Percentiles rank a stretch among this genome's conserved stretches.
Conservation (phyloP, 2,888 invertebrate species). For the Lochmaea crataegi region DNA sequence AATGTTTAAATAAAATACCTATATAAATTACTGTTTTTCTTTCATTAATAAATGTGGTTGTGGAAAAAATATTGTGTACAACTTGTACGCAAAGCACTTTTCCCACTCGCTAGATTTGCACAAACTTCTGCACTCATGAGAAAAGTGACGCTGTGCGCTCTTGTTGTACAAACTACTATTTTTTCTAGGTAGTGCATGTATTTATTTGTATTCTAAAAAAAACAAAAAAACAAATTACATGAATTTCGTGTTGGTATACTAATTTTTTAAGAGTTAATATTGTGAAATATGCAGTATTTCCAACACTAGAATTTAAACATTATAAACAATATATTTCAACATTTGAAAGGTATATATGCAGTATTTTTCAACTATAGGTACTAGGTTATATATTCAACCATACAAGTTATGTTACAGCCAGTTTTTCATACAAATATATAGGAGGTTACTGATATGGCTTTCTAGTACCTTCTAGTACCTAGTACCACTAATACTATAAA, state of each 20-base stretch:
- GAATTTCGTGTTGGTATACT: neutral
- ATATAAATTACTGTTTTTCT: too few relatives aligned
- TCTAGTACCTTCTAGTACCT: constrained; percentile 35
- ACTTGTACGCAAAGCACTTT: too few relatives aligned
- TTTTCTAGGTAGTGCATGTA: too few relatives aligned
- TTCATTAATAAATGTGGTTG: too few relatives aligned
- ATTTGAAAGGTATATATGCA: constrained; percentile 7
- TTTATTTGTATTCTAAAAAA: neutral
- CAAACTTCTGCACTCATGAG: too few relatives aligned
- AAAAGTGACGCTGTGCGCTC: too few relatives aligned
- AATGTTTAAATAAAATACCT: too few relatives aligned
- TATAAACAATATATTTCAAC: neutral
- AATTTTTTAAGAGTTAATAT: constrained; percentile 4
- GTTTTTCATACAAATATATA: constrained; percentile 18
- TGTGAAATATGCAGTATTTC: constrained; percentile 16
- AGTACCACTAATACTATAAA: constrained; percentile 19
- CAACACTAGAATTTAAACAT: neutral
- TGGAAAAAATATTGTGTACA: too few relatives aligned
- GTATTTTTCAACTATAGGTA: constrained; percentile 29
- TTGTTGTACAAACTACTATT: too few relatives aligned
- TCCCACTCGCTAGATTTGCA: too few relatives aligned
- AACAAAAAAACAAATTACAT: neutral
- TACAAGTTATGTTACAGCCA: constrained; percentile 9
- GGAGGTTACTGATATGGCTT: constrained; percentile 16
- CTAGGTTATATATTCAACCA: constrained; percentile 23